Base-by-base conservation (phyloP, 2,797 vertebrate species). In the Oreochromis mossambicus region DNA sequence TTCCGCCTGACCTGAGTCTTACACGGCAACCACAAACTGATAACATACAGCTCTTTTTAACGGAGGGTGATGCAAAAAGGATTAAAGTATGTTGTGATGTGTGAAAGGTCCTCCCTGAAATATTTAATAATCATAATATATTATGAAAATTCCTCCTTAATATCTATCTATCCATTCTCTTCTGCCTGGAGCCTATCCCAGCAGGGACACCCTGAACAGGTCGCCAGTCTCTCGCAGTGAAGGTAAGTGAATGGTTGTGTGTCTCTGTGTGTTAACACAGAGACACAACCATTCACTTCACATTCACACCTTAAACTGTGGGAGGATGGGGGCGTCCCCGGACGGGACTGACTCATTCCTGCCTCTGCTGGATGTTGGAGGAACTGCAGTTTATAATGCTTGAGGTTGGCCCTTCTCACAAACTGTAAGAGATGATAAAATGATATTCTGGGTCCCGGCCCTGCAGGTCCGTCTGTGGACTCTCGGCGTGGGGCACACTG, bases 391-490 rank as follows among this genome's bases (percentile, higher is more conserved):
- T 48, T 17, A 70, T 46, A 14, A 46, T 8, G 13, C 21, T 0
- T 24, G 0, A 43, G 21, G 21, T 0, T 70, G 50, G 8, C 19
- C 4, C 17, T 52, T 52, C n/a, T 19, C 43, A 3, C 15, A 2
- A 73, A 29, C 9, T 29, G 8, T 46, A 7, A 46, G 7, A 29
- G 3, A 19, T 48, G 68, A 73, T 73, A 0, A 70, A 73, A 29
- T 73, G 3, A 75, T 75, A 7, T 29, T 48, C 0, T 75, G 43
- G 38, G 41, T 46, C 13, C 19, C 26, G 66, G 7, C 61, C 83
- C 93, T 89, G 63, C 95, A 99, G 98, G 96, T 97, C 10, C 96
- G 96, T 86, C 96, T 98, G 26, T 99, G 98, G 97, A 96, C 97
- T 86, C 96, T 99, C 61, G 97, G 95, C 1, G 93, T 97, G 91